Evolutionary conservation across 2,888 invertebrate genomes (phyloP), one percentile per base, ranked within the genome.

Genomic region (Heliconius sara): DNA sequence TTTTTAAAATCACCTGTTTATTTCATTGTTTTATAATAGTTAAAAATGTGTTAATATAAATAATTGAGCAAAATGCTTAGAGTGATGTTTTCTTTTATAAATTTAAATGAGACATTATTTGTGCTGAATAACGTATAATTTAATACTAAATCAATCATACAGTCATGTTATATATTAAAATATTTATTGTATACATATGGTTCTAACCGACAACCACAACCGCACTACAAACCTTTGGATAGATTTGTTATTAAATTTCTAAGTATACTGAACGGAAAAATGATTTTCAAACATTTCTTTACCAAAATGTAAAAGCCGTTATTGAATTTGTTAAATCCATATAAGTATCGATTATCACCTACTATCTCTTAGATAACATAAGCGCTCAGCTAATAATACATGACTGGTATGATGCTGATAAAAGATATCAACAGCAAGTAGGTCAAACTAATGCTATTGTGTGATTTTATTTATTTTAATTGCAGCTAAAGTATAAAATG

Each of bases 341-440:
- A 68, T 30, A 75, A 22, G 43, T 78, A 43, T 43, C 27, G 25
- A 47, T 76, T 22, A 70, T 52, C 74, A 77, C 63, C 39, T 65
- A 52, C 60, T 80, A 79, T 78, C 65, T 78, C 85, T 72, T 85
- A 81, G 91, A 92, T 93, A 92, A 88, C 86, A 85, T 85, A 89
- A 90, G 92, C 92, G 91, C 90, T 90, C 90, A 91, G 34, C 34
- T 73, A 91, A 88, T 88, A 90, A 90, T 89, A 91, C 80, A 80
- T 88, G 27, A 74, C 27, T 66, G 39, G 22, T 65, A 68, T 78
- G 63, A 75, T 68, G 67, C 85, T 88, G 92, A 94, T 93, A 93
- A 88, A 84, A 81, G 86, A 91, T 93, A 93, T 93, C 92, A 86
- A 81, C 83, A 81, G 85, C 89, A 93, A 93, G 87, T 94, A 85